Evolutionary conservation across 1,140 invertebrate species (phyloP), one percentile per base, ranked within the genome.

Genomic region (Pararge aegeria): DNA sequence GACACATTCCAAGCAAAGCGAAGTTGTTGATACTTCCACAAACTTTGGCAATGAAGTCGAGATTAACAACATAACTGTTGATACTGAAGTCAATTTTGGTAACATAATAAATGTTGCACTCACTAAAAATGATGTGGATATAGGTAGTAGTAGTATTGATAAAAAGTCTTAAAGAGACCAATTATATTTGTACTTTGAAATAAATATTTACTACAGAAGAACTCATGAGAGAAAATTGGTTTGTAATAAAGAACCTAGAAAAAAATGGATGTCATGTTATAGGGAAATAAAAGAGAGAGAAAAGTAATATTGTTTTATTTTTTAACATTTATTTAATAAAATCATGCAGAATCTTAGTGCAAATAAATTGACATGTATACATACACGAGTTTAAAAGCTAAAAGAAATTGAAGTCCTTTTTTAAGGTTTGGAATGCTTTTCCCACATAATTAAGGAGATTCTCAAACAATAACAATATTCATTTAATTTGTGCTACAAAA

Each of bases 161-260:
- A 86, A 87, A 78, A 83, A 88, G 61, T 84, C 81, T 78, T 86
- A 88, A 83, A 63, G 42, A 12, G 60, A 16, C 42, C 21, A 53
- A 4, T 49, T 20, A 15, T 58, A 42, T 54, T 37, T 61, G 29
- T 50, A 61, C 42, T 37, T 27, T 38, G 20, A 55, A 64, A 48
- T 44, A 12, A 5, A 15, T 2, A 5, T 46, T 15, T 5, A 20
- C 3, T 46, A 13, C 0, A 18, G 15, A 46, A 21, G 19, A 46
- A 20, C 18, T 21, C 12, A 46, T 12, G 1, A 46, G 13, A 42
- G 38, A 42, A 18, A 18, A 42, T 7, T 42, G 16, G 38, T 42
- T 42, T 7, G 30, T 34, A 12, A 1, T 10, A 34, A 12, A 34
- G 9, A 12, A 34, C 30, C 30, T 12, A 34, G 1, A 34, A 34